A percentile compares a stretch with the other conserved stretches of the same genome.
Conservation (phyloP, 2,888 invertebrate species). For the Malacosoma neustria region DNA sequence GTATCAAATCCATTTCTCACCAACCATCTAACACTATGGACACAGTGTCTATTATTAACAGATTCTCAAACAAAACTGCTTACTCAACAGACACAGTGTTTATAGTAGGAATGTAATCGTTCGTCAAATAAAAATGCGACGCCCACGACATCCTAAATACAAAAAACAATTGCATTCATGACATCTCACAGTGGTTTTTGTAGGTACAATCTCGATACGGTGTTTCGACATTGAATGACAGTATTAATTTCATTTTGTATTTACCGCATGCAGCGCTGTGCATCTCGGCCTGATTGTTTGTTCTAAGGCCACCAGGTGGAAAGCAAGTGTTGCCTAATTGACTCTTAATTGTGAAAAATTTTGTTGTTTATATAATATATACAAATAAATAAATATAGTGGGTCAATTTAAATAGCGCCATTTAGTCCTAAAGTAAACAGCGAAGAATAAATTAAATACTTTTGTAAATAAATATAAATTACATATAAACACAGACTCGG, state of each 20-base stretch:
- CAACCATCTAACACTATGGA: conserved; percentile 14
- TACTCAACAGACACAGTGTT: conserved; percentile 9
- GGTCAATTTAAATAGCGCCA: no score
- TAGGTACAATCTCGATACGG: conserved; percentile 28
- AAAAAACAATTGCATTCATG: conserved; percentile 52
- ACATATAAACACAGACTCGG: no score
- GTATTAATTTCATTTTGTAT: conserved; percentile 43
- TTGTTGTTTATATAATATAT: no score
- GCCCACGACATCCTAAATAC: conserved; percentile 36
- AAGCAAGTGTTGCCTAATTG: not conserved
- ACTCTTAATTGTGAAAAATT: no score
- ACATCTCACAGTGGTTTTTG: conserved; percentile 36
- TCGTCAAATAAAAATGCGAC: conserved; percentile 34
- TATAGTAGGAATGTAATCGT: conserved; percentile 17
- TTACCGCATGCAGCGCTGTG: conserved; percentile 17
- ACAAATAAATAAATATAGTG: no score
- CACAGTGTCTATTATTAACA: conserved; percentile 2
- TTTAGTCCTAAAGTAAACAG: no score
- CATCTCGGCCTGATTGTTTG: not conserved
- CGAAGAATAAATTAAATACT: no score
- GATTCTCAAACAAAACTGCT: not conserved
- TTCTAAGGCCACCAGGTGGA: not conserved
- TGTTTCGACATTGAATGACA: conserved; percentile 50
- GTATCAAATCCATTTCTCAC: conserved; percentile 46
- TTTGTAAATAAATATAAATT: no score